Percentiles rank a stretch among this genome's conserved stretches.
Conservation (phyloP, 2,797 vertebrate genomes). For the Squalus acanthias region DNA sequence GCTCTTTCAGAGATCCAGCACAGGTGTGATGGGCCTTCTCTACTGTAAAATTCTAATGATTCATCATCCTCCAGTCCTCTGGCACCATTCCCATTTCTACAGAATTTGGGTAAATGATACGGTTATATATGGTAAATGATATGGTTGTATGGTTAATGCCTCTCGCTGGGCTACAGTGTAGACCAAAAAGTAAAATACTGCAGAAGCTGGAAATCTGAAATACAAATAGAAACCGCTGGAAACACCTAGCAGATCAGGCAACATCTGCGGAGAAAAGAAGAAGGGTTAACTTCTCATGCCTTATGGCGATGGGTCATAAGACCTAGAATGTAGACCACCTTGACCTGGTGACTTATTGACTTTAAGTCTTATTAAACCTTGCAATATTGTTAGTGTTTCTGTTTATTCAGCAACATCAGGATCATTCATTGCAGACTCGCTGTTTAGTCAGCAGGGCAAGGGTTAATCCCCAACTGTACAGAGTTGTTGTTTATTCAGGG, state of each 20-base stretch:
- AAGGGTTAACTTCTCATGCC: not conserved
- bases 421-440: not conserved
- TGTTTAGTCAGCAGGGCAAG: not conserved
- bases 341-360: not conserved
- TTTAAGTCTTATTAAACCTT: not conserved
- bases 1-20: not conserved
- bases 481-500: too few species aligned
- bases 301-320: not conserved
- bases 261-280: not conserved
- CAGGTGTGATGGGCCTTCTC: not conserved
- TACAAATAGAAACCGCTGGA: too few species aligned
- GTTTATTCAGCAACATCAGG: constrained; percentile 10
- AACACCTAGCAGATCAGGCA: too few species aligned
- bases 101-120: not conserved
- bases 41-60: not conserved
- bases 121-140: too few species aligned
- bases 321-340: not conserved
- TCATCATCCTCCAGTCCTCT: not conserved
- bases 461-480: too few species aligned
- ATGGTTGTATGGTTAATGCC: not conserved
- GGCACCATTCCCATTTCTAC: not conserved
- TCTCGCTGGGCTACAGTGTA: not conserved
- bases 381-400: not conserved
- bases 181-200: too few species aligned
- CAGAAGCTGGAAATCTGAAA: too few species aligned